Conservation (phyloP, 2,888 invertebrate genomes). For the Ecliptopera silaceata region DNA sequence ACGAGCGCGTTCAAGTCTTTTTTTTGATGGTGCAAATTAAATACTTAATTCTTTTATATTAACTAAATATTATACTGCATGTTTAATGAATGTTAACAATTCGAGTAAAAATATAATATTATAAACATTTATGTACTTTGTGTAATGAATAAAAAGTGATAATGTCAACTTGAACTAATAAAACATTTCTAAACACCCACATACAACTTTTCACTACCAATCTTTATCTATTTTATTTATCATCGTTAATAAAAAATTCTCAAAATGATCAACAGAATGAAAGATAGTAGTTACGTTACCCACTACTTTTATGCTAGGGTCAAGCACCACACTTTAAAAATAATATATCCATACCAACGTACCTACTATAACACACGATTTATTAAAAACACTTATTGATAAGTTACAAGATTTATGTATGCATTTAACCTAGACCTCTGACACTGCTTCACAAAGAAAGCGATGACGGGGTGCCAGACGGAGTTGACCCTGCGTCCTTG, state of each 20-base stretch:
- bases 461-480: conserved; percentile 58
- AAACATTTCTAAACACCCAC: no score
- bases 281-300: background rate
- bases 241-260: no score
- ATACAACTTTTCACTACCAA: no score
- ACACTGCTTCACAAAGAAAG: conserved; percentile 59
- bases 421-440: conserved; percentile 61
- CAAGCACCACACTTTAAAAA: conserved; percentile 24
- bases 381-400: conserved; percentile 7
- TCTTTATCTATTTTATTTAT: no score
- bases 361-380: no score
- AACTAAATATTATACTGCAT: background rate
- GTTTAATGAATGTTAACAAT: no score
- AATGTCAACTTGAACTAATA: no score
- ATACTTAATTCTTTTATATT: no score
- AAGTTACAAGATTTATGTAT: conserved; percentile 31
- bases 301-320: conserved; percentile 16
- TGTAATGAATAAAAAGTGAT: no score
- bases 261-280: no score
- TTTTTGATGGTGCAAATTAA: background rate
- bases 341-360: conserved; percentile 20
- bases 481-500: conserved; percentile 52
- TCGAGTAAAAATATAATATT: no score
- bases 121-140: no score
- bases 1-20: conserved; percentile 18